Base-by-base conservation (phyloP, 2,113 vertebrate genomes). In the Pycnonotus jocosus region DNA sequence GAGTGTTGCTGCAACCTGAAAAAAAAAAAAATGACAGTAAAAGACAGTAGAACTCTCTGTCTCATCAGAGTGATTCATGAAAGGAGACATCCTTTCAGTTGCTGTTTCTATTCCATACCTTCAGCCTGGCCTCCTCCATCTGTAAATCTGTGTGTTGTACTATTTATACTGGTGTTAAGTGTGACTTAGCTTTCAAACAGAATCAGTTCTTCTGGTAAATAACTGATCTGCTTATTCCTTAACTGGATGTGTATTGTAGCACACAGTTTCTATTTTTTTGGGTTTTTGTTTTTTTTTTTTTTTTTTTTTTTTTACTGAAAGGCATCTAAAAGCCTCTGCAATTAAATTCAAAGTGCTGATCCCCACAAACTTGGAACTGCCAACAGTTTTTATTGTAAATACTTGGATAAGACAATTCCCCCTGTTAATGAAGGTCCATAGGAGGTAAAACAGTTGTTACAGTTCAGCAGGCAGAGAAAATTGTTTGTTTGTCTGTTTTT, bases 271-370 rank as follows among this genome's bases (percentile, higher is more conserved):
- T 15, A n/a, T 15, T 12, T 38, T 27, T 23, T 15, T n/a, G n/a
- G n/a, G n/a, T n/a, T n/a, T n/a, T n/a, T n/a, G n/a, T n/a, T 8
- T 4, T 2, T 3, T 28, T n/a, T 21, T 23, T 15, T 8, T 4
- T 2, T 3, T 28, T n/a, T 21, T 45, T 22, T 12, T 20, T 56
- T 4, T 2, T 16, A 37, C 15, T 65, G 18, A 62, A 66, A 69
- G 10, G 7, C 27, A 44, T 58, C 44, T 47, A 33, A 82, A 88
- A 57, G 9, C 15, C 33, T 48, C 48, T 76, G 21, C 61, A 79
- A 24, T 57, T 65, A 64, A 82, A 51, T 65, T 69, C 21, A 7
- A 45, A 82, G 22, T 30, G 7, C 37, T 80, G 16, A 42, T 61
- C 60, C 58, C 31, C 44, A 38, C 27, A 69, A 45, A 22, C 42